phyloP scores from a whole-genome alignment of 2,113 vertebrate species.

The Alces alces region DNA sequence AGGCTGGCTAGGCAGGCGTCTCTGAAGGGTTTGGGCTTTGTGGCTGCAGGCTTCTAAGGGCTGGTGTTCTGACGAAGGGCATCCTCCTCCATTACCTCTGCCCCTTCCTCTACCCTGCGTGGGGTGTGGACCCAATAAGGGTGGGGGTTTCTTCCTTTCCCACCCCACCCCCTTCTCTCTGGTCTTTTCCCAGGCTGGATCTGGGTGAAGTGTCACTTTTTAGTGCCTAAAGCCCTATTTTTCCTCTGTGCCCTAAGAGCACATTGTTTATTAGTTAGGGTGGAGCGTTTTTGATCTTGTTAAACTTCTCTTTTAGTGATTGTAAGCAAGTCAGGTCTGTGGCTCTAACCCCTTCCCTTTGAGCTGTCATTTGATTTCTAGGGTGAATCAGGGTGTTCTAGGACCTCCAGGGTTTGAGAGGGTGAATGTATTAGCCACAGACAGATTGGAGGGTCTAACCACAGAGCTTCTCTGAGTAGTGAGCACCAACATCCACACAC shows the following conservation, averaged over 20 bases:
- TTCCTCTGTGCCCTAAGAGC: slow-evolving; percentile 66
- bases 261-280: slow-evolving; percentile 55
- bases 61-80: not conserved
- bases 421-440: not conserved
- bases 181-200: slow-evolving; percentile 69
- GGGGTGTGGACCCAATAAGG: slow-evolving; percentile 38
- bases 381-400: slow-evolving; percentile 2
- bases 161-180: slow-evolving; percentile 37
- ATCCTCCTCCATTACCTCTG: not conserved
- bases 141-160: slow-evolving; percentile 43
- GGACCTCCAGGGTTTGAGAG: not conserved
- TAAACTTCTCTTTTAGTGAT: slow-evolving; percentile 26
- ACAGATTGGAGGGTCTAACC: not conserved
- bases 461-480: not conserved
- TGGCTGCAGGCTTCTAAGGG: not conserved
- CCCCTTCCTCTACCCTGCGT: not conserved
- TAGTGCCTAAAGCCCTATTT: slow-evolving; percentile 72
- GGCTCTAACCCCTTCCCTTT: slow-evolving; percentile 37
- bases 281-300: slow-evolving; percentile 37
- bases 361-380: slow-evolving; percentile 36
- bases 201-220: slow-evolving; percentile 65
- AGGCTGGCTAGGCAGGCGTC: not conserved
- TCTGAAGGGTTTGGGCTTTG: not conserved
- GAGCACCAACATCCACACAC: not conserved
- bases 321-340: slow-evolving; percentile 21